These are phyloP conservation scores for Nineta flava DNA, from an alignment of 2,888 invertebrate genomes.

Conservation along the genomic window DNA sequence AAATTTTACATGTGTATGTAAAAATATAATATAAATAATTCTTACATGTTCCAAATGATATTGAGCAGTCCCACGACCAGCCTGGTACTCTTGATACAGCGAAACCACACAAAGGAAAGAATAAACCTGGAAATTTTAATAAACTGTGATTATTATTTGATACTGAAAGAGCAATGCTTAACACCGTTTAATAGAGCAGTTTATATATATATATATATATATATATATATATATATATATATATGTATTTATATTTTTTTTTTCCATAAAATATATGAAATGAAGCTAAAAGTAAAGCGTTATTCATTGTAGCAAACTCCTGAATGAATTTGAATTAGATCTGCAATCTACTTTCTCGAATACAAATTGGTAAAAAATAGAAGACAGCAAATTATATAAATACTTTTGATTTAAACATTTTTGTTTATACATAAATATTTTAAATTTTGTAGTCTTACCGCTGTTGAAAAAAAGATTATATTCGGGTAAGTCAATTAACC, in stretches of 20 bases:
- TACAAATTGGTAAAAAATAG: too few species aligned
- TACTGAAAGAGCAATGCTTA: not conserved
- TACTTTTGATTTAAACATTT: too few species aligned
- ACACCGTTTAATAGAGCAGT: not conserved
- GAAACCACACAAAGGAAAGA: slow-evolving; percentile 71
- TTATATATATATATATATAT: not conserved
- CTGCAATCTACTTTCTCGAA: too few species aligned
- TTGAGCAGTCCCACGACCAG: slow-evolving; percentile 53
- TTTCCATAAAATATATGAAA: too few species aligned
- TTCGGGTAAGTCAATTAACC: too few species aligned
- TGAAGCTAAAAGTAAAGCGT: too few species aligned
- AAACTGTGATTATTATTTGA: not conserved
- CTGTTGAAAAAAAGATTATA: too few species aligned
- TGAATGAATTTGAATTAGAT: too few species aligned
- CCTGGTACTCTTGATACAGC: slow-evolving; percentile 67
- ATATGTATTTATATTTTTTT: not conserved
- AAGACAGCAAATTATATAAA: too few species aligned
- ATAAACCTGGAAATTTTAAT: slow-evolving; percentile 44
- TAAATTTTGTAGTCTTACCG: too few species aligned
- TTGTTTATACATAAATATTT: too few species aligned
- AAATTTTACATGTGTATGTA: slow-evolving; percentile 1
- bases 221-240: not conserved
- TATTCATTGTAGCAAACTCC: too few species aligned
- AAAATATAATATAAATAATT: not conserved
- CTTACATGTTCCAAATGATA: slow-evolving; percentile 43